phyloP scores from a whole-genome alignment of 2,888 invertebrate genomes.

The Drosophila aldrichi region DNA sequence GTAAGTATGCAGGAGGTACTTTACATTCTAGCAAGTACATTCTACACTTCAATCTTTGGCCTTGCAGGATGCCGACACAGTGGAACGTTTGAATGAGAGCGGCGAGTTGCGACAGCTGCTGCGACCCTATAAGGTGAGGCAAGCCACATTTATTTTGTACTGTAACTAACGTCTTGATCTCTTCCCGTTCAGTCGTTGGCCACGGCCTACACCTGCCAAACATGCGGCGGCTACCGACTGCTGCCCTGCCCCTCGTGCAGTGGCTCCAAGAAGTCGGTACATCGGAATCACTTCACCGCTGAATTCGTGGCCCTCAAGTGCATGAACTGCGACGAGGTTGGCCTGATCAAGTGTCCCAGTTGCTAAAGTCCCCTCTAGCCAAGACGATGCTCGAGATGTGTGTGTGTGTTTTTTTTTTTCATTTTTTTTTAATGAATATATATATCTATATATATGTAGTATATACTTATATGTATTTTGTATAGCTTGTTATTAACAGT shows the following conservation, averaged over 20 bases:
- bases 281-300: constrained; percentile 96
- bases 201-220: constrained; percentile 92
- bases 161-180: too few relatives aligned
- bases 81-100: constrained; percentile 96
- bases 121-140: constrained; percentile 90
- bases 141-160: neutral
- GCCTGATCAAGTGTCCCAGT: constrained; percentile 94
- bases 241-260: constrained; percentile 96
- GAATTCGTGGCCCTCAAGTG: constrained; percentile 97
- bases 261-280: constrained; percentile 97
- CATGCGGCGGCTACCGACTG: constrained; percentile 96
- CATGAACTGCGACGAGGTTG: constrained; percentile 98
- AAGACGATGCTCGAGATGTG: neutral
- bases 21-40: neutral
- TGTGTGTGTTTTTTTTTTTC: constrained; percentile 9
- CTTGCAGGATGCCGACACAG: constrained; percentile 90
- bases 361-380: constrained; percentile 86
- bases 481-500: constrained; percentile 65
- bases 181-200: constrained; percentile 88
- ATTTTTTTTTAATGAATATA: neutral
- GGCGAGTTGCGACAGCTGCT: constrained; percentile 96
- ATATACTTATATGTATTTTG: constrained; percentile 20
- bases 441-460: neutral
- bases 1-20: constrained; percentile 34
- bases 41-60: neutral